Base-by-base conservation (phyloP, 2,113 vertebrate species). In the Gila orcuttii region DNA sequence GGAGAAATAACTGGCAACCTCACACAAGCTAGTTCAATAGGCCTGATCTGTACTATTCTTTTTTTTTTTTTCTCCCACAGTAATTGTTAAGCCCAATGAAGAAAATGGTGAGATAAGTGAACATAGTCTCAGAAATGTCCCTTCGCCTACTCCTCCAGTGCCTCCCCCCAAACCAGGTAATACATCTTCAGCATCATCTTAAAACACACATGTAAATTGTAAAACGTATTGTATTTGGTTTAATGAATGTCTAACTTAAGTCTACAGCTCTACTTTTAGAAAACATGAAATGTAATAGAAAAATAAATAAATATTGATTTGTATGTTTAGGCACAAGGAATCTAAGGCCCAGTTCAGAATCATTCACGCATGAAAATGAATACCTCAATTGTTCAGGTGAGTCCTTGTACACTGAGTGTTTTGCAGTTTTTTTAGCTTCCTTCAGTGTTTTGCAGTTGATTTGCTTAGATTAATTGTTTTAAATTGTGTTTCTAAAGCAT, bases 51-150 rank as follows among this genome's bases (percentile, higher is more conserved):
- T 69, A 36, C 31, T 71, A 23, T 39, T 39, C 19, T 69, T 45
- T n/a, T 79, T 3, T 25, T 33, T 86, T 39, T 42, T 87, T 88
- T 39, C 15, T 79, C 11, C 42, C 5, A 39, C 88, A 97, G 96
- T 87, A 66, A 95, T 92, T 60, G 73, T 94, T 86, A 55, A 91
- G 3, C 69, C 84, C 0, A 91, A 96, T 82, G 68, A 82, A 12
- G 96, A 96, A 91, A 97, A 90, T 0, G 94, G 95, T 36, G 95
- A 97, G 89, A 92, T 1, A 64, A 92, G 33, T 12, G 21, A 93
- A 21, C 83, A 87, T 6, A 73, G 33, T 25, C 79, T 89, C 6
- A 7, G 5, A 8, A 6, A 2, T 3, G 25, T 7, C 31, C 25
- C 84, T 52, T 10, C 47, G 11, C 1, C 45, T n/a, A 31, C 86